Evolutionary conservation across 1,140 invertebrate species (phyloP), one percentile per base, ranked within the genome.

Genomic region (Mercenaria mercenaria): DNA sequence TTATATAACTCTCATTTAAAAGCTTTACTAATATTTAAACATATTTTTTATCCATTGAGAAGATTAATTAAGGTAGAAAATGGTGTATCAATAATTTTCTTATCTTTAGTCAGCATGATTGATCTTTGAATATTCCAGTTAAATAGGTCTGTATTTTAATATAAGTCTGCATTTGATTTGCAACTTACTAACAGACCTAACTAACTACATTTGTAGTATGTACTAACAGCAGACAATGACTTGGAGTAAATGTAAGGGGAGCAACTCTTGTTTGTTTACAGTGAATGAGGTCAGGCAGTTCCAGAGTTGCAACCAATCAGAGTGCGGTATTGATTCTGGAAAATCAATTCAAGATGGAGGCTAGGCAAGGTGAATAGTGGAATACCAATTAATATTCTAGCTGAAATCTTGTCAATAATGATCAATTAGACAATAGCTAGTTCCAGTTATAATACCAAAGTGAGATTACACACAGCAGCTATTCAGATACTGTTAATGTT

Each of bases 261-360:
- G 47, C 50, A 79, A 79, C 76, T 79, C 69, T 47, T 47, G 43
- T 76, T 74, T 85, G 83, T 69, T 85, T 85, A 74, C 69, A 72
- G 29, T 67, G 26, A 61, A 13, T 39, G 32, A 52, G 34, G 67
- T 74, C 67, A 85, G 67, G 41, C n/a, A 67, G 52, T 67, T 50
- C 50, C 83, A 85, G 83, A 43, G 23, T 64, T 72, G 67, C 69
- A 85, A 34, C 83, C 83, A 85, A 85, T 85, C 37, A 50, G 64
- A 76, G 26, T 4, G 8, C n/a, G 15, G 13, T 85, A 85, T 85
- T 52, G 83, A 85, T 85, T 29, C 43, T 29, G 43, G 83, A 69
- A 85, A 85, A 85, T 85, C 83, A 85, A 85, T 85, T 85, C 83
- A 85, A 85, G 83, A 85, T 85, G 83, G 83, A 67, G 64, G 83